These are phyloP conservation scores for Trialeurodes vaporariorum DNA, from an alignment of 1,140 invertebrate species.

Conservation along the genomic window DNA sequence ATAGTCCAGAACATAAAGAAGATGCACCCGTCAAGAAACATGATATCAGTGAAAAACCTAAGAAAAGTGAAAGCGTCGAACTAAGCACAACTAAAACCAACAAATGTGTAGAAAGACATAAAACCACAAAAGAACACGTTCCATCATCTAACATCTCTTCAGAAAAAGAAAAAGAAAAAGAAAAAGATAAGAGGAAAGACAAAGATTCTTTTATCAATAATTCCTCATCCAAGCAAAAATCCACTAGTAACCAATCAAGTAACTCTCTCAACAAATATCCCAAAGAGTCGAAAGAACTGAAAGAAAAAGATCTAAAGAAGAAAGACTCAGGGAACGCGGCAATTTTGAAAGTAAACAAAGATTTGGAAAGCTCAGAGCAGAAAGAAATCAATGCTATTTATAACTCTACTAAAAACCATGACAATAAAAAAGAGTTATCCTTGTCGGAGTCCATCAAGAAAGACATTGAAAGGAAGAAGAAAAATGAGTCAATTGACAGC, in stretches of 20 bases:
- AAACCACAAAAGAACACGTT: slow-evolving; percentile 17
- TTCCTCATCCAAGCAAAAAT: slow-evolving; percentile 27
- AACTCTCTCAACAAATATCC: slow-evolving; percentile 29
- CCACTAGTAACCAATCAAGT: slow-evolving; percentile 23
- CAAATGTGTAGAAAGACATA: neutral
- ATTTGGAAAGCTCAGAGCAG: slow-evolving; percentile 14
- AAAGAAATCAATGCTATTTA: slow-evolving; percentile 15
- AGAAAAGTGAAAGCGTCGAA: slow-evolving; percentile 1
- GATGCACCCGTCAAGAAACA: slow-evolving; percentile 9
- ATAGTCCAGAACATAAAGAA: neutral
- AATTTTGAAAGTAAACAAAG: slow-evolving; percentile 11
- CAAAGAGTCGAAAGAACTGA: slow-evolving; percentile 37
- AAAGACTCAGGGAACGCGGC: slow-evolving; percentile 21
- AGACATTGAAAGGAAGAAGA: slow-evolving; percentile 14
- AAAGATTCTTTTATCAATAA: slow-evolving; percentile 24
- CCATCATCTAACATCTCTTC: slow-evolving; percentile 12
- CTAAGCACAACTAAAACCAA: neutral
- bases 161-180: slow-evolving; percentile 24
- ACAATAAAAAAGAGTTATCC: slow-evolving; percentile 14
- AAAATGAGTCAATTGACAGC: slow-evolving; percentile 5
- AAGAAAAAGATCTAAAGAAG: slow-evolving; percentile 29
- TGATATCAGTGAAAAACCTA: slow-evolving; percentile 10
- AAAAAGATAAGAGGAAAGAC: slow-evolving; percentile 25
- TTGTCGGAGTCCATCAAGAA: slow-evolving; percentile 10
- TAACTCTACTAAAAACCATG: slow-evolving; percentile 12